Conservation (phyloP, 2,797 vertebrate species). For the Bovichtus variegatus region DNA sequence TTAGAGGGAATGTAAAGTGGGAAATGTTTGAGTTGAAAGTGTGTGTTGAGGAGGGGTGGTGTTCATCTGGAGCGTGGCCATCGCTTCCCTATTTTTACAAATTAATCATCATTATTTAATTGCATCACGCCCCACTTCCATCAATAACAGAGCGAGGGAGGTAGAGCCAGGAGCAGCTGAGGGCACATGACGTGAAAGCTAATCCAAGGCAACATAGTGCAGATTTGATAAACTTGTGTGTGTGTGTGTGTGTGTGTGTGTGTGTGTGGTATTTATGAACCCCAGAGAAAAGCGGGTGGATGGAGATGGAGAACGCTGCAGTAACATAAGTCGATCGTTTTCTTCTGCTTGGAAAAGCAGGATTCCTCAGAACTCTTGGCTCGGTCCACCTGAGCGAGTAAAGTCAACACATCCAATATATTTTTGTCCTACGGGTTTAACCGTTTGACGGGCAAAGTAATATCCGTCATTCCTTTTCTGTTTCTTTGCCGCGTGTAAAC, state of each 20-base stretch:
- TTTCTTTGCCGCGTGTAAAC: slow-evolving; percentile 22
- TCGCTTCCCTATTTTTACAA: slow-evolving; percentile 22
- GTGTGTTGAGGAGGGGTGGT: slow-evolving; percentile 20
- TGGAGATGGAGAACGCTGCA: slow-evolving; percentile 45
- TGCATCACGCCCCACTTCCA: slow-evolving; percentile 51
- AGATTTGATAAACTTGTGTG: slow-evolving; percentile 53
- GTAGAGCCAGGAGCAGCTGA: slow-evolving; percentile 55
- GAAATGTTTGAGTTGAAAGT: slow-evolving; percentile 3
- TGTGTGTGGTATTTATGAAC: slow-evolving; percentile 37
- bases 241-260: slow-evolving; percentile 6
- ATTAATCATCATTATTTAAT: slow-evolving; percentile 69
- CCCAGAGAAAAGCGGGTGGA: slow-evolving; percentile 23
- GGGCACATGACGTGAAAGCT: slow-evolving; percentile 61
- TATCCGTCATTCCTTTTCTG: slow-evolving; percentile 15
- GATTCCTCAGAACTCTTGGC: slow-evolving; percentile 68
- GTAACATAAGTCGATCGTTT: slow-evolving; percentile 64
- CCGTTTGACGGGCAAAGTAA: slow-evolving; percentile 53
- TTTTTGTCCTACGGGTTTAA: slow-evolving; percentile 69
- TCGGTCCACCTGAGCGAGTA: slow-evolving; percentile 65
- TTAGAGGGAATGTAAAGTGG: slow-evolving; percentile 22
- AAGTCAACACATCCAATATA: slow-evolving; percentile 76
- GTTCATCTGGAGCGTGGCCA: slow-evolving; percentile 38
- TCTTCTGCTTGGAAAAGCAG: slow-evolving; percentile 66
- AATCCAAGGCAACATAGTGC: slow-evolving; percentile 68
- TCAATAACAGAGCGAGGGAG: slow-evolving; percentile 41